Percentiles rank a stretch among this genome's conserved stretches.
phyloP scores from a whole-genome alignment of 2,797 vertebrate species.

The Sciurus carolinensis region DNA sequence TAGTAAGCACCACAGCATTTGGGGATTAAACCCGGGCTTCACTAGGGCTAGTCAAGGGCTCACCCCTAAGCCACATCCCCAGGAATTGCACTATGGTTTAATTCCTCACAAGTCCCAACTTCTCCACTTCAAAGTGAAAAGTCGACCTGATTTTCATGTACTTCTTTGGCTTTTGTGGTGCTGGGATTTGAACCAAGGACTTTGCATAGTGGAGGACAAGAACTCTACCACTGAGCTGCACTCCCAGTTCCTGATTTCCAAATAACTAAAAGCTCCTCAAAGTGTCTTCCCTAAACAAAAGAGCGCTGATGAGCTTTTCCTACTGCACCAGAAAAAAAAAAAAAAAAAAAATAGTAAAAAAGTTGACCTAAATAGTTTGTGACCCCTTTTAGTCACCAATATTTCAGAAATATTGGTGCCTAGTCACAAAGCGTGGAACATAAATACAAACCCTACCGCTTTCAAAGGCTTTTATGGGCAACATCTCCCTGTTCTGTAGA shows the following conservation, averaged over 20 bases:
- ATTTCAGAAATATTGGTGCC: neutral
- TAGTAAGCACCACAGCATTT: no score
- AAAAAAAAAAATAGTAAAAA: neutral
- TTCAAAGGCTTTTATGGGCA: neutral
- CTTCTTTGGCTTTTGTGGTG: no score
- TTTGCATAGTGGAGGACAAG: no score
- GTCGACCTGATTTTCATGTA: neutral
- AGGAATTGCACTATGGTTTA: neutral
- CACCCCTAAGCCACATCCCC: no score
- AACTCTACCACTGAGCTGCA: no score
- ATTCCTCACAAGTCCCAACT: neutral
- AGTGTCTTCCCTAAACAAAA: neutral
- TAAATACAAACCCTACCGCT: neutral
- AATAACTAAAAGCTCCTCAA: neutral
- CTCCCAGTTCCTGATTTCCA: neutral
- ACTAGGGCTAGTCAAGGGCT: no score
- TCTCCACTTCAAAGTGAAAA: constrained; percentile 22
- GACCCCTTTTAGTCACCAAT: neutral
- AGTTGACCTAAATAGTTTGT: neutral
- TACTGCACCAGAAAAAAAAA: neutral
- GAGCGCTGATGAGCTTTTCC: neutral
- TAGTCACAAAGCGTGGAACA: neutral
- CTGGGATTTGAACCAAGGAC: no score
- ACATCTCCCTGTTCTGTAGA: neutral
- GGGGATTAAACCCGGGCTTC: no score